Base-by-base conservation (phyloP, 2,888 invertebrate species). In the Rhodophaea formosa region DNA sequence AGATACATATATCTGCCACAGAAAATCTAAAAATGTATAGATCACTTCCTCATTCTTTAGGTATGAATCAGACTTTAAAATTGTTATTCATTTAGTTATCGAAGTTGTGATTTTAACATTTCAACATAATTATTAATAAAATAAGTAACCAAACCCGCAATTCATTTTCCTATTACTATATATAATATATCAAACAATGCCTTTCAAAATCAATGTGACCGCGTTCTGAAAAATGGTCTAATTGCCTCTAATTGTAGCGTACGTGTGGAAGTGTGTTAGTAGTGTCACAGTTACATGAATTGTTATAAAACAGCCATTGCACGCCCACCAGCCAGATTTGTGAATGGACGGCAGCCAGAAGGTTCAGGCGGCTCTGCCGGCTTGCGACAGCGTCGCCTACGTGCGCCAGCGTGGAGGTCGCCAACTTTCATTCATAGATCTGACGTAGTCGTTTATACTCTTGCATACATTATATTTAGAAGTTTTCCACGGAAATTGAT, bases 401-500 rank as follows among this genome's bases (percentile, higher is more conserved):
- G 84, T 80, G 62, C 63, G 59, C 62, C 59, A 8, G 14, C 66
- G 63, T 77, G 84, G 88, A 91, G 91, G 91, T 86, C 91, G 82
- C 79, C 89, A 86, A 89, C 91, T 90, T 91, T 90, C 91, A 88
- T 91, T 90, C 88, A 90, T 85, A 79, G 74, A 61, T 65, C 62
- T 59, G 62, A 62, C 58, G 61, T 60, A 62, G 60, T 63, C 54
- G 60, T 60, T 53, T 49, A 15, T 51, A 16, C n/a, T 0, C 45
- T 32, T 32, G 10, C 32, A n/a, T 46, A 46, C 23, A 5, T 14
- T 29, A 39, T 39, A 39, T 39, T 39, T 12, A 39, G 39, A 39
- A 5, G 39, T n/a, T n/a, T 39, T 39, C 7, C 39, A 39, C 10
- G 12, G 12, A 39, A 39, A 2, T 39, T 39, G n/a, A 39, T 39